Conservation (phyloP, 37 sponge, comb jelly and placozoan species). For the Aplysina aerophoba region DNA sequence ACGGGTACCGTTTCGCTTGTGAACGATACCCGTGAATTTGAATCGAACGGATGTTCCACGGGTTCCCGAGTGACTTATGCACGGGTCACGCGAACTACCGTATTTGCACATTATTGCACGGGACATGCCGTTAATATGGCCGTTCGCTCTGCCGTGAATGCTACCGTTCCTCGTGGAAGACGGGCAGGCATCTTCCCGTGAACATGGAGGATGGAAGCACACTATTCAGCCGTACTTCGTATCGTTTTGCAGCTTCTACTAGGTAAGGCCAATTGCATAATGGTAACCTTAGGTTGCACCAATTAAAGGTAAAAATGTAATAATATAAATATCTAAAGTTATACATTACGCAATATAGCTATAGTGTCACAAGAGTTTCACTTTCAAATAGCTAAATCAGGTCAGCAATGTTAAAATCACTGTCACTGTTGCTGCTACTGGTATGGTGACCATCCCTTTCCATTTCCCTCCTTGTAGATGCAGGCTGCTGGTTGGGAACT, state of each 20-base stretch:
- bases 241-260: slow-evolving; percentile 11
- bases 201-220: slow-evolving; percentile 12
- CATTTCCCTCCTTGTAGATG: slow-evolving; percentile 11
- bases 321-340: slow-evolving; percentile 9
- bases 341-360: slow-evolving; percentile 10
- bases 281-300: slow-evolving; percentile 12
- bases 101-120: slow-evolving; percentile 11
- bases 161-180: slow-evolving; percentile 12
- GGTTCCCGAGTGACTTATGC: slow-evolving; percentile 12
- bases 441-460: slow-evolving; percentile 12
- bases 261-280: slow-evolving; percentile 11
- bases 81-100: slow-evolving; percentile 9
- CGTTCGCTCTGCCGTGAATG: slow-evolving; percentile 12
- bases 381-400: slow-evolving; percentile 10
- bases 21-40: slow-evolving; percentile 11
- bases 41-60: slow-evolving; percentile 3
- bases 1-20: slow-evolving; percentile 12
- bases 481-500: slow-evolving; percentile 8
- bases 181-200: slow-evolving; percentile 13
- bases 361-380: slow-evolving; percentile 11
- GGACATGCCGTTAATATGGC: slow-evolving; percentile 3
- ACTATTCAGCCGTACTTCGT: slow-evolving; percentile 8
- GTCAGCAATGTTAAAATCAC: slow-evolving; percentile 11
- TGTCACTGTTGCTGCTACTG: slow-evolving; percentile 8
- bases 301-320: slow-evolving; percentile 9